Evolutionary conservation across 2,113 vertebrate species (phyloP).

Genomic region (Nycticebus coucang): DNA sequence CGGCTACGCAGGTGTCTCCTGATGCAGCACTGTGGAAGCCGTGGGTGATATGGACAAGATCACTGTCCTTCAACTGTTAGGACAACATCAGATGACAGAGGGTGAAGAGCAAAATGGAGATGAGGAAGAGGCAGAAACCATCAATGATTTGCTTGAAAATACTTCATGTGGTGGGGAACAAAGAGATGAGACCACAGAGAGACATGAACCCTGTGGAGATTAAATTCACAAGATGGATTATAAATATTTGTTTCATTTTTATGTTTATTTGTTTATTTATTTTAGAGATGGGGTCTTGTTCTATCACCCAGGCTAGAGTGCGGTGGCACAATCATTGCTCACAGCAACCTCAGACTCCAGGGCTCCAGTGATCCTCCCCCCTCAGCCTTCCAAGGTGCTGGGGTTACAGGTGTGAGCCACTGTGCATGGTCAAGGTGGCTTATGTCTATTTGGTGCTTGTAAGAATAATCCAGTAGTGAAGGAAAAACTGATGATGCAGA

Average conservation of each 20-base stretch:
- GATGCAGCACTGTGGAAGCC: too few relatives aligned
- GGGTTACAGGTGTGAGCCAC: too few relatives aligned
- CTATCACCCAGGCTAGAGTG: too few relatives aligned
- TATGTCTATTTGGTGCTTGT: neutral
- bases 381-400: too few relatives aligned
- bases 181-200: neutral
- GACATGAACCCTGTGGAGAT: neutral
- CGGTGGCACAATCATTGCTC: too few relatives aligned
- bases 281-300: too few relatives aligned
- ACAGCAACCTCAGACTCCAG: too few relatives aligned
- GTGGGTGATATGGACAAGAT: neutral
- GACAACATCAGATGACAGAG: neutral
- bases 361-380: too few relatives aligned
- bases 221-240: neutral
- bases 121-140: neutral
- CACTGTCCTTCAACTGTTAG: neutral
- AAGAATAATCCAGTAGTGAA: neutral
- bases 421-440: neutral
- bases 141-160: neutral
- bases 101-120: neutral
- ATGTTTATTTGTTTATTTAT: too few relatives aligned
- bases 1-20: neutral
- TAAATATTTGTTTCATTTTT: neutral
- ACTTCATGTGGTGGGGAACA: neutral
- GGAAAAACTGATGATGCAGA: neutral